Conservation (phyloP, 2,797 vertebrate species). For the Bryconaethiops microstoma region DNA sequence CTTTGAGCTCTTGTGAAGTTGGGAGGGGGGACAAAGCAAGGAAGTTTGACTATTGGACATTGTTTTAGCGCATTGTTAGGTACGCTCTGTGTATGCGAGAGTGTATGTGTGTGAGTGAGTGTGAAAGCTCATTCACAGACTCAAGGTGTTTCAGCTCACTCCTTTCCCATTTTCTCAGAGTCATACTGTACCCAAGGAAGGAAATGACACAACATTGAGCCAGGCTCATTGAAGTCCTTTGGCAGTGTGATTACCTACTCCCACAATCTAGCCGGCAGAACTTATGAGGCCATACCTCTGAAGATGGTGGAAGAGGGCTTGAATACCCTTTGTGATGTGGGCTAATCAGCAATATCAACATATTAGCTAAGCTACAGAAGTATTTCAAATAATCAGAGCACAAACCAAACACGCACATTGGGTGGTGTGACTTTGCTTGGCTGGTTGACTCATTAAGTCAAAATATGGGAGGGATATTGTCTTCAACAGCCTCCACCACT, state of each 20-base stretch:
- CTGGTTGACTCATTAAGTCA: not conserved
- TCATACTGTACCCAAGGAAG: constrained; percentile 71
- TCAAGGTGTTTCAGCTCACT: constrained; percentile 57
- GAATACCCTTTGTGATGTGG: constrained; percentile 11
- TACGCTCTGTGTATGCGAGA: constrained; percentile 66
- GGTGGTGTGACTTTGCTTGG: not conserved
- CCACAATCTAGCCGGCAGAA: constrained; percentile 19
- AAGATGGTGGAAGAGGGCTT: constrained; percentile 24
- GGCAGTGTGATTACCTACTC: constrained; percentile 69
- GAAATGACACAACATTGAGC: constrained; percentile 75
- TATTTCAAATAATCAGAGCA: constrained; percentile 24
- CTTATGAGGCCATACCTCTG: constrained; percentile 63
- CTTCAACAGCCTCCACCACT: not conserved
- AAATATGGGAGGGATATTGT: not conserved
- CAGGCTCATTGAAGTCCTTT: constrained; percentile 75
- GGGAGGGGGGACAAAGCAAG: constrained; percentile 79
- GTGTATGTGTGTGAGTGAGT: constrained; percentile 58
- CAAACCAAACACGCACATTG: not conserved
- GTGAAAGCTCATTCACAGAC: constrained; percentile 66
- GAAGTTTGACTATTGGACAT: constrained; percentile 81
- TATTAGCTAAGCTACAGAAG: constrained; percentile 26
- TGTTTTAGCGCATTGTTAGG: constrained; percentile 78
- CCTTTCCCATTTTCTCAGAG: constrained; percentile 77
- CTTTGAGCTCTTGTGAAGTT: constrained; percentile 77
- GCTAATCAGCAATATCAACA: constrained; percentile 40